A percentile compares a stretch with the other conserved stretches of the same genome.
Evolutionary conservation across 2,113 vertebrate genomes (phyloP).

Genomic region (Peromyscus leucopus): DNA sequence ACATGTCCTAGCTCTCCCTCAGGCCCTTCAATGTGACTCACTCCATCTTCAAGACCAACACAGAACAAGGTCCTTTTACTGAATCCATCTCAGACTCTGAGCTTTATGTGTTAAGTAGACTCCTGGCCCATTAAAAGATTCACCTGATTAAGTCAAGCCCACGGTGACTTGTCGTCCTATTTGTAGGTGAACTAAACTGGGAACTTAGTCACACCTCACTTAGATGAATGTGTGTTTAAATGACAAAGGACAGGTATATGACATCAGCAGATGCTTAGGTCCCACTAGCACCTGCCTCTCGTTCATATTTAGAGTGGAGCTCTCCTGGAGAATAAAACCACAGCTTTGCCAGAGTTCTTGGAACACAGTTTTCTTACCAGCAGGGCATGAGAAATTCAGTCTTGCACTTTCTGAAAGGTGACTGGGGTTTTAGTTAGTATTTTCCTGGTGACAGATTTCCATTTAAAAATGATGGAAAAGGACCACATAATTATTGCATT

Average conservation of each 20-base stretch:
- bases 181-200: neutral
- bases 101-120: neutral
- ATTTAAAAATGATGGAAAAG: neutral
- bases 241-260: neutral
- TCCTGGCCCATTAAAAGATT: neutral
- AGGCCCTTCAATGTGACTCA: neutral
- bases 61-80: neutral
- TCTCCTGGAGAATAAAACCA: neutral
- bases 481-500: neutral
- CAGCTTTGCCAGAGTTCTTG: neutral
- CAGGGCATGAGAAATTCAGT: neutral
- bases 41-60: neutral
- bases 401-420: neutral
- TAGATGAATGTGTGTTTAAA: neutral
- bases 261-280: neutral
- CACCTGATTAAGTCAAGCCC: neutral
- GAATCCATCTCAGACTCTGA: neutral
- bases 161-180: neutral
- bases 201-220: neutral
- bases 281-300: neutral
- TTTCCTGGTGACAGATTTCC: neutral
- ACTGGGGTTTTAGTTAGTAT: neutral
- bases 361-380: neutral
- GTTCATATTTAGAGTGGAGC: neutral
- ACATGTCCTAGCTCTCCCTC: neutral